Conservation (phyloP, 2,797 vertebrate species). For the Glossophaga mutica region DNA sequence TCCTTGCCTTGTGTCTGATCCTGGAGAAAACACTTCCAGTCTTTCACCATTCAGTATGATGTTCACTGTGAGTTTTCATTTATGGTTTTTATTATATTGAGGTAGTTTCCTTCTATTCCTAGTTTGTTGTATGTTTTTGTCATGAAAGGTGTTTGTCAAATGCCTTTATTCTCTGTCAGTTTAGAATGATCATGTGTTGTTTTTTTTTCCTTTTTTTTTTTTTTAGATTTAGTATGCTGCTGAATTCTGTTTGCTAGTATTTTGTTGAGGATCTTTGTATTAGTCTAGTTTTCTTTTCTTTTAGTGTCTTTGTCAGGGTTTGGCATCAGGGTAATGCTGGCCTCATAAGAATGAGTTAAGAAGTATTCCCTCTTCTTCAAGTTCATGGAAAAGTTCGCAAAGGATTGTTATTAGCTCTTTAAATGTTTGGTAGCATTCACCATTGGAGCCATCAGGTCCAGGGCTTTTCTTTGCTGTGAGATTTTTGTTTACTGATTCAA, state of each 20-base stretch:
- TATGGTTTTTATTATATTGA: neutral
- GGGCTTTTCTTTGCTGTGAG: neutral
- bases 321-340: neutral
- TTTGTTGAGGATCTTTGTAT: neutral
- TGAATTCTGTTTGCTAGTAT: neutral
- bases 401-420: too few relatives aligned
- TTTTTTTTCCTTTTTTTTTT: neutral
- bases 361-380: too few relatives aligned
- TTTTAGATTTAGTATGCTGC: neutral
- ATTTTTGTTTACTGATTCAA: neutral
- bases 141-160: neutral
- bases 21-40: too few relatives aligned
- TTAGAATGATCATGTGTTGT: neutral
- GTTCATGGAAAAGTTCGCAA: too few relatives aligned
- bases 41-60: too few relatives aligned
- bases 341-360: too few relatives aligned
- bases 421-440: too few relatives aligned
- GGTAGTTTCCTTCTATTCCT: neutral
- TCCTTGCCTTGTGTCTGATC: too few relatives aligned
- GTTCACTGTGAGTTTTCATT: too few relatives aligned
- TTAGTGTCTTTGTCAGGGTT: neutral
- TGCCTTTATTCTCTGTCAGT: neutral
- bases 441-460: too few relatives aligned
- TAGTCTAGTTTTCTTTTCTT: neutral
- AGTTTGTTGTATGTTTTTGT: neutral